Evolutionary conservation across 1,140 invertebrate genomes (phyloP).

Genomic region (Drosophila mojavensis): DNA sequence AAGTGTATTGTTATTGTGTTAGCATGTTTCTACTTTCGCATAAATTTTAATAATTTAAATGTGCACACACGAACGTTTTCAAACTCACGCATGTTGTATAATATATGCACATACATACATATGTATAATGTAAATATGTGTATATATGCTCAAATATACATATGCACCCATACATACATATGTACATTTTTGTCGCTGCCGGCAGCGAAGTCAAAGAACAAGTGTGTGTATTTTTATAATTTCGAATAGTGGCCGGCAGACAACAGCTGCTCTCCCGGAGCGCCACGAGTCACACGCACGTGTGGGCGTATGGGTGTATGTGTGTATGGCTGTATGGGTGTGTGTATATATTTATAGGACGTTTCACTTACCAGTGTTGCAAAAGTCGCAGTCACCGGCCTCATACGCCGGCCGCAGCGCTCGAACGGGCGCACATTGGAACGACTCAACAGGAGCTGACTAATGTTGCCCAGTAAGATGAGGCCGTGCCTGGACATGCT

Average conservation of each 20-base stretch:
- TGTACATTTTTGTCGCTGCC: conserved; percentile 3
- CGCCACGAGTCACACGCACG: conserved; percentile 26
- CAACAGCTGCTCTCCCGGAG: conserved; percentile 63
- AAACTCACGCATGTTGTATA: conserved; percentile 29
- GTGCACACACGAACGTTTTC: conserved; percentile 24
- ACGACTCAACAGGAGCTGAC: conserved; percentile 59
- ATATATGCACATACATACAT: conserved; percentile 17
- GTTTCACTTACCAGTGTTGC: conserved; percentile 57
- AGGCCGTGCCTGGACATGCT: conserved; percentile 69
- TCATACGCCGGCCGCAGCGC: conserved; percentile 54
- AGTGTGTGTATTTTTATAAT: conserved; percentile 70
- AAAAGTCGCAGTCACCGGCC: conserved; percentile 58
- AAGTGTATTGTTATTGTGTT: conserved; percentile 9
- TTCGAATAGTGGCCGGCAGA: conserved; percentile 36
- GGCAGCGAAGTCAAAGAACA: conserved; percentile 30
- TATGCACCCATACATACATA: neutral
- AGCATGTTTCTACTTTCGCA: conserved; percentile 25
- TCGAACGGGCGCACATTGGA: conserved; percentile 39
- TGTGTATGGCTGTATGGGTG: conserved; percentile 1
- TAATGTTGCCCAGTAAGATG: conserved; percentile 64
- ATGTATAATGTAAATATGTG: neutral
- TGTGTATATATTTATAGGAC: conserved; percentile 28
- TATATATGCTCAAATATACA: neutral
- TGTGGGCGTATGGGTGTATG: neutral
- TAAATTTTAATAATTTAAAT: conserved; percentile 54